Percentiles rank a stretch among this genome's conserved stretches.
phyloP scores from a whole-genome alignment of 2,888 invertebrate species.

The Drosophila meridiana region DNA sequence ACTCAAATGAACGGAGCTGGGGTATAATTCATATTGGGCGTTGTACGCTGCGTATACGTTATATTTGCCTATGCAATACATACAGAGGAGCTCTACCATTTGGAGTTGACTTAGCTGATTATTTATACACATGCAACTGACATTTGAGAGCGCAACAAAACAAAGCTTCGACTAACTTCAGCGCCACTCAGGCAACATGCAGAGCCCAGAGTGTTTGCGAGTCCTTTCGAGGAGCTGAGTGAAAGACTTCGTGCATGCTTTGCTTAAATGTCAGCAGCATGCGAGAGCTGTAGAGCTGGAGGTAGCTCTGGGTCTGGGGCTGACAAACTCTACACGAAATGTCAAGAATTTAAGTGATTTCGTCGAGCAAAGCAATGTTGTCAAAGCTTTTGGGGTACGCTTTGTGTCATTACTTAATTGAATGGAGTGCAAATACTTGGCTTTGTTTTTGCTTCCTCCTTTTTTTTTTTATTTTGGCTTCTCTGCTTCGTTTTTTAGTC shows the following conservation, averaged over 20 bases:
- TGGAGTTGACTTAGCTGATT: slow-evolving; percentile 56
- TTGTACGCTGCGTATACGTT: slow-evolving; percentile 28
- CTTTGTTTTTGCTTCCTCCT: slow-evolving; percentile 41
- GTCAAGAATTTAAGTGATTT: slow-evolving; percentile 74
- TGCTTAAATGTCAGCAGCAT: slow-evolving; percentile 49
- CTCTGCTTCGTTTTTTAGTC: slow-evolving; percentile 21
- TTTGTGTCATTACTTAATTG: slow-evolving; percentile 71
- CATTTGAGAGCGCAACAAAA: slow-evolving; percentile 58
- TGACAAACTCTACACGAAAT: slow-evolving; percentile 30
- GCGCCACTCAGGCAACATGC: slow-evolving; percentile 3
- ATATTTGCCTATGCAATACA: slow-evolving; percentile 1
- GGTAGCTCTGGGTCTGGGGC: background rate
- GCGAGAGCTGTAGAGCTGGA: slow-evolving; percentile 1
- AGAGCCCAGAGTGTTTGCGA: slow-evolving; percentile 28
- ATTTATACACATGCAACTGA: slow-evolving; percentile 67
- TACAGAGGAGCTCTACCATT: slow-evolving; percentile 25
- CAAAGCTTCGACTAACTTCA: slow-evolving; percentile 40
- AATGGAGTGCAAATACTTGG: slow-evolving; percentile 72
- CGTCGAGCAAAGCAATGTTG: slow-evolving; percentile 39
- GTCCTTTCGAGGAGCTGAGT: slow-evolving; percentile 30
- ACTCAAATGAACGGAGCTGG: slow-evolving; percentile 15
- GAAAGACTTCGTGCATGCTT: slow-evolving; percentile 44
- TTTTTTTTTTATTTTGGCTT: slow-evolving; percentile 11
- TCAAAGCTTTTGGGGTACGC: slow-evolving; percentile 42
- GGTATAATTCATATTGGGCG: slow-evolving; percentile 30